These are phyloP conservation scores for Eucidaris tribuloides DNA, from an alignment of 35 echinoderm and acorn worm genomes.

Conservation along the genomic window DNA sequence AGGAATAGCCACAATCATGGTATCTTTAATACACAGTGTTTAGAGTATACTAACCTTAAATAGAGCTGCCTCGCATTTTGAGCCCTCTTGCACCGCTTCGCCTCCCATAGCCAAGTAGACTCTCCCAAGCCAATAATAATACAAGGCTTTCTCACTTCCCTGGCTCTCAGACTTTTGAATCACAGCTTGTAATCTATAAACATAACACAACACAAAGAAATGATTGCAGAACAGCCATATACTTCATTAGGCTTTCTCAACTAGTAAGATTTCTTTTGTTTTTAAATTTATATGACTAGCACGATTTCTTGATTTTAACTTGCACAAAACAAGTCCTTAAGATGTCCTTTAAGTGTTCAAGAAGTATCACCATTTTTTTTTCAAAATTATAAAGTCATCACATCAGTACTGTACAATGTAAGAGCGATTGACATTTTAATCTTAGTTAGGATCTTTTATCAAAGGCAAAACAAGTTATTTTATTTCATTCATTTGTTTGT, in stretches of 20 bases:
- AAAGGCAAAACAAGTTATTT: no score
- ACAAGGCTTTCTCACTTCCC: slow-evolving; percentile 28
- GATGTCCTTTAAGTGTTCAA: neutral
- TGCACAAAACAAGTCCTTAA: neutral
- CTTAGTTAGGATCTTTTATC: no score
- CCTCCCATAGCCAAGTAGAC: slow-evolving; percentile 72
- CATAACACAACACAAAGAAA: neutral
- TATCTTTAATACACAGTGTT: no score
- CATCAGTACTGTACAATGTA: no score
- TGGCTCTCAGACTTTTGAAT: slow-evolving; percentile 1
- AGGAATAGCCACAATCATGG: no score
- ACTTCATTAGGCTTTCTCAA: neutral
- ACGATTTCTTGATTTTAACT: neutral
- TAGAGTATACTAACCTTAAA: slow-evolving; percentile 83
- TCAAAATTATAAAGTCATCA: no score
- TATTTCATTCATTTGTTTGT: no score
- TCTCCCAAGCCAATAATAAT: slow-evolving; percentile 76
- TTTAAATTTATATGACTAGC: neutral
- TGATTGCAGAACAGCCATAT: neutral
- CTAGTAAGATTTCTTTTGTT: neutral
- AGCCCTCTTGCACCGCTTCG: slow-evolving; percentile 39
- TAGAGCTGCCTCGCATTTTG: slow-evolving; percentile 57
- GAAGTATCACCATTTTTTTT: no score
- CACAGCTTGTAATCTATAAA: slow-evolving; percentile 4
- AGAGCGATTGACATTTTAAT: no score